These are phyloP conservation scores for Metacarcinus magister DNA, from an alignment of 2,888 invertebrate species.

Conservation along the genomic window DNA sequence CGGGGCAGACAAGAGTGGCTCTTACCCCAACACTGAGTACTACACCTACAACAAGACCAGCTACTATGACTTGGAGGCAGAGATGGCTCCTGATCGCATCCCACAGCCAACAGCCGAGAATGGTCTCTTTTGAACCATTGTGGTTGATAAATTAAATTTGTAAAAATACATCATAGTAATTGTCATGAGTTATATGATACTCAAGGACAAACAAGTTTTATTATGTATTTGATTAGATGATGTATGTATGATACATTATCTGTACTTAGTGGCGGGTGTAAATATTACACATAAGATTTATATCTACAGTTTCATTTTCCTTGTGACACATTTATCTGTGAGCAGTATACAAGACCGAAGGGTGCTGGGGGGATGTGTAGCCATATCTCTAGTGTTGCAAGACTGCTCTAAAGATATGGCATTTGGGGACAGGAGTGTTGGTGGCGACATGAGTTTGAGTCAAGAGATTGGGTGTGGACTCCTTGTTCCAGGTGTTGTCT, in stretches of 20 bases:
- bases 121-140: conserved; percentile 67
- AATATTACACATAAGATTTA: neutral
- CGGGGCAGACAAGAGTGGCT: conserved; percentile 89
- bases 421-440: neutral
- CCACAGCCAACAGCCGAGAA: conserved; percentile 88
- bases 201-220: neutral
- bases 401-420: neutral
- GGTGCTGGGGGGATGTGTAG: neutral
- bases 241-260: neutral
- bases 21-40: conserved; percentile 95
- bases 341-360: neutral
- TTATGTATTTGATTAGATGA: neutral
- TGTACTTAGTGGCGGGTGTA: neutral
- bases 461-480: neutral
- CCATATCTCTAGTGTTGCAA: neutral
- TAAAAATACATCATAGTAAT: neutral
- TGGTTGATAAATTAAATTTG: no score
- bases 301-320: conserved; percentile 11
- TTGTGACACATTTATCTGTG: neutral
- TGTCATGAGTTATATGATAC: neutral
- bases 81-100: conserved; percentile 91
- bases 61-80: conserved; percentile 93
- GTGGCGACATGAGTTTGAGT: neutral
- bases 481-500: neutral
- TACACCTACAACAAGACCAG: conserved; percentile 91